Conservation (phyloP, 2,797 vertebrate species). For the Eidolon dupreanum region DNA sequence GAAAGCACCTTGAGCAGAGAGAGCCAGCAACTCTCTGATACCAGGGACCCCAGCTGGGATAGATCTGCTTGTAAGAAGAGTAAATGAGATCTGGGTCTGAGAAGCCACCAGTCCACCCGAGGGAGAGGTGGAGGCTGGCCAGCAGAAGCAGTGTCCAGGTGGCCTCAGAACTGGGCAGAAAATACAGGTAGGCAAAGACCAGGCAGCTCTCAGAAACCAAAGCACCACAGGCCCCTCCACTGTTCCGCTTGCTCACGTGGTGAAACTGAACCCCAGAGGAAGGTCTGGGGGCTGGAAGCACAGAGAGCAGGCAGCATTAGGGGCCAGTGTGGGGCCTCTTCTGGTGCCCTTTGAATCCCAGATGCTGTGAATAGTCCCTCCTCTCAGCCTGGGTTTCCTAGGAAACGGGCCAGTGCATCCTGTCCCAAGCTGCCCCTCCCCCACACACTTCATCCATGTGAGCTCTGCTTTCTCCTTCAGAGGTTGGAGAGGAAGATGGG, state of each 20-base stretch:
- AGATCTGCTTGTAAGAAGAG: neutral
- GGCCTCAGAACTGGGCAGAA: neutral
- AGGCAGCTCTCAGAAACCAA: neutral
- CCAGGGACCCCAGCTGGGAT: accelerated
- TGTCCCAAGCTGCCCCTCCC: neutral
- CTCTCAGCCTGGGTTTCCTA: slow-evolving; percentile 16
- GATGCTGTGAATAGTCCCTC: neutral
- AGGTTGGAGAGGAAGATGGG: neutral
- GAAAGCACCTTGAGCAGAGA: neutral
- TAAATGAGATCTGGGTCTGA: neutral
- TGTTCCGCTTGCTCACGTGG: accelerated
- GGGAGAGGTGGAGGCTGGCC: neutral
- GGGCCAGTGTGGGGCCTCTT: too few species aligned
- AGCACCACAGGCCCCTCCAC: accelerated
- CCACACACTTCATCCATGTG: neutral
- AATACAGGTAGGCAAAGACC: neutral
- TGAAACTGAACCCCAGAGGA: neutral
- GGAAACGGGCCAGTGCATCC: slow-evolving; percentile 4
- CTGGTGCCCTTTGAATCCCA: neutral
- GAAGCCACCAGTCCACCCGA: neutral
- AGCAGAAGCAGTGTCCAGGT: neutral
- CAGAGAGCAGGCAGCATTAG: neutral
- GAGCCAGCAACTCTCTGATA: neutral
- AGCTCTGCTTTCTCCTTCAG: neutral
- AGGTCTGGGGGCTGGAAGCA: neutral